phyloP scores from a whole-genome alignment of 2,888 invertebrate species.

The Agriopis marginaria region DNA sequence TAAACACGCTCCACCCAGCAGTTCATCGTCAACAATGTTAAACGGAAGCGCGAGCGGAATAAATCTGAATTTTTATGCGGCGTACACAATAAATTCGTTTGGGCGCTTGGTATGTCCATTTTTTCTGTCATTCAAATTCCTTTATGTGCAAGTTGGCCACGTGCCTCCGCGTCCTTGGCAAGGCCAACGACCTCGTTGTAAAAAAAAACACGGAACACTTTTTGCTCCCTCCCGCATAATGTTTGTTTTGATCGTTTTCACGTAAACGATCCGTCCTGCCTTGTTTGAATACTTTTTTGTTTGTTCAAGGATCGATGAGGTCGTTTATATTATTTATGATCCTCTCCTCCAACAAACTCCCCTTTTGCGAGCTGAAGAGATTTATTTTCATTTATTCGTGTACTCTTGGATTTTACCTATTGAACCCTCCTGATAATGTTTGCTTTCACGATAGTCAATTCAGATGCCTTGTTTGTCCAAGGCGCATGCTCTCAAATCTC shows the following conservation, averaged over 20 bases:
- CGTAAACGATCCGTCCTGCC: constrained; percentile 71
- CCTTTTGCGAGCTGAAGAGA: constrained; percentile 37
- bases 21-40: constrained; percentile 14
- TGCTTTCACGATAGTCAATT: constrained; percentile 15
- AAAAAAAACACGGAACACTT: constrained; percentile 70
- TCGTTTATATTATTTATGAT: constrained; percentile 68
- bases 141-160: constrained; percentile 67
- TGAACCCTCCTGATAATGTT: constrained; percentile 15
- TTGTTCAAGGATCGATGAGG: constrained; percentile 60
- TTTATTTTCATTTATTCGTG: constrained; percentile 34
- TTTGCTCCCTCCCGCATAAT: constrained; percentile 73
- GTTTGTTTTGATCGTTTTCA: constrained; percentile 84
- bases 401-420: constrained; percentile 14
- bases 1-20: constrained; percentile 11
- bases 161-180: constrained; percentile 80
- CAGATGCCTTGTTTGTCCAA: constrained; percentile 2
- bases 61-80: constrained; percentile 29
- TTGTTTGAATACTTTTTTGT: constrained; percentile 63
- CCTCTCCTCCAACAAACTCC: constrained; percentile 46
- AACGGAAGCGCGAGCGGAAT: constrained; percentile 25
- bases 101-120: constrained; percentile 44
- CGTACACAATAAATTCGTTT: constrained; percentile 26
- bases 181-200: constrained; percentile 73
- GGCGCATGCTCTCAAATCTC: not conserved
- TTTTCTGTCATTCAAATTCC: constrained; percentile 67